Base-by-base conservation (phyloP, 2,113 vertebrate species). In the Cebus imitator region DNA sequence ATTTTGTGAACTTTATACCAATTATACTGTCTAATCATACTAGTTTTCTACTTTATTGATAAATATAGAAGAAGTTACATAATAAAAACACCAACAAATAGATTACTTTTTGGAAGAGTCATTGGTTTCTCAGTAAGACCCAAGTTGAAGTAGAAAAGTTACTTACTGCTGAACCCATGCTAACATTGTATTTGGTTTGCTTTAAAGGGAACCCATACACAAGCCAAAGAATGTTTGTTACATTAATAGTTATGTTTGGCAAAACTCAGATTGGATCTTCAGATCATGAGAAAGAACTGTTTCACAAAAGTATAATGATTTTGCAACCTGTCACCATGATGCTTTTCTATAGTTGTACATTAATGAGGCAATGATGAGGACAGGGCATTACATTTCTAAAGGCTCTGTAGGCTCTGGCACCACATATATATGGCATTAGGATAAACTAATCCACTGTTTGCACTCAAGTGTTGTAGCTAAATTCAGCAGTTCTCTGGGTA, bases 1-100 rank as follows among this genome's bases (percentile, higher is more conserved):
- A 89, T 89, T 84, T 95, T 95, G 25, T 93, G 50, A 81, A 10
- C 16, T 76, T 90, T 25, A 79, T 85, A 84, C 40, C n/a, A 80
- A 72, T 70, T 85, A 81, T 32, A 80, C 9, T 48, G 5, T 55
- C 14, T 88, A 86, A 55, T 88, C 40, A 90, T 64, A 40, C 13
- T 80, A 1, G 5, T 79, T 86, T 95, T 96, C 64, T 92, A 58
- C 5, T 68, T 79, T 87, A 87, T 40, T 73, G 35, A 61, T 82
- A 86, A 88, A 86, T 91, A 92, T 82, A 79, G 20, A 7, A 89
- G 93, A 95, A 52, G 2, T 35, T 17, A 1, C 90, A 83, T 90
- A 52, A 90, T 45, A 81, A 40, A 64, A 81, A 50, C 23, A 88
- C 3, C 50, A 88, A 76, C 35, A 94, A 92, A 94, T 40, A 95